A percentile compares a stretch with the other conserved stretches of the same genome.
Conservation (phyloP, 2,888 invertebrate genomes). For the Dioctria linearis region DNA sequence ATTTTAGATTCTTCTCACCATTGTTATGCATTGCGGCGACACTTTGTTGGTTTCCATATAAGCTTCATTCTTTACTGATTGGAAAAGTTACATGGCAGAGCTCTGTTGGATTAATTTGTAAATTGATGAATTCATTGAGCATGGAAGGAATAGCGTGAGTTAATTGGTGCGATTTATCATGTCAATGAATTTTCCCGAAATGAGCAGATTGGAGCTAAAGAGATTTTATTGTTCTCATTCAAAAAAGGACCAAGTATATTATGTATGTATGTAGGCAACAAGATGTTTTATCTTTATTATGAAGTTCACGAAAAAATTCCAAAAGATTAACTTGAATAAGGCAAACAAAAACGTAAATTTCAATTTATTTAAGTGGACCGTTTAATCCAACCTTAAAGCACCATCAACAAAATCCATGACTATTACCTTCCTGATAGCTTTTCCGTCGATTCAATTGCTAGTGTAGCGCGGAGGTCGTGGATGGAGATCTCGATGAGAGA, state of each 20-base stretch:
- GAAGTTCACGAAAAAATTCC: neutral
- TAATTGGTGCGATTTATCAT: neutral
- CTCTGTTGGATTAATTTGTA: constrained; percentile 18
- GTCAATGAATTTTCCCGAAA: neutral
- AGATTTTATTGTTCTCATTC: too few species aligned
- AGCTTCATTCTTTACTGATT: neutral
- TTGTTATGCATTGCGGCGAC: neutral
- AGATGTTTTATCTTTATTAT: neutral
- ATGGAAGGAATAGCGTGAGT: neutral
- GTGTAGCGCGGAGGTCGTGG: neutral
- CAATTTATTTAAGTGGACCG: constrained; percentile 23
- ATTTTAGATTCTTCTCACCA: neutral
- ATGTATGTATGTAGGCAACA: too few species aligned
- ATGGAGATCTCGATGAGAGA: constrained; percentile 20
- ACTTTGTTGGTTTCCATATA: neutral
- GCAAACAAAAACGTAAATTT: constrained; percentile 25
- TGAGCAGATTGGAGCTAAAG: neutral
- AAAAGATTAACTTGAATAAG: neutral
- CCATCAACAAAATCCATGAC: constrained; percentile 27
- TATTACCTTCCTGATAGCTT: constrained; percentile 8
- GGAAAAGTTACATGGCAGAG: constrained; percentile 18
- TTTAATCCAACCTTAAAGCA: constrained; percentile 8
- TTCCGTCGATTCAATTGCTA: neutral
- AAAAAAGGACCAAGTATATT: too few species aligned
- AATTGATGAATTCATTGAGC: constrained; percentile 4